phyloP scores from a whole-genome alignment of 2,113 vertebrate species.

The Caloenas nicobarica region DNA sequence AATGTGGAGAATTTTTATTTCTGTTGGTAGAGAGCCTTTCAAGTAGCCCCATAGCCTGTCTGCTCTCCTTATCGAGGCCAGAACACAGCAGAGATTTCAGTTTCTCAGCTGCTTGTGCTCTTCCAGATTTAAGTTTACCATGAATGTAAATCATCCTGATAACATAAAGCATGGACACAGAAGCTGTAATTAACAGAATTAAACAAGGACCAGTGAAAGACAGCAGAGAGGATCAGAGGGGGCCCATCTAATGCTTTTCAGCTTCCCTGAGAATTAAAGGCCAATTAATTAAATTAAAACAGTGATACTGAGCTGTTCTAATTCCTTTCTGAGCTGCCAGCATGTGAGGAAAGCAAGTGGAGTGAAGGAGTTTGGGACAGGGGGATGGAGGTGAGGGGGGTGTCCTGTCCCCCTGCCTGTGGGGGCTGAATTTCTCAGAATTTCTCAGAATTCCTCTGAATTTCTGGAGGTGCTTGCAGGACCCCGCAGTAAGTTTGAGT shows the following conservation, averaged over 20 bases:
- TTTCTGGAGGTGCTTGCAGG: not conserved
- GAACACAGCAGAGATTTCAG: not conserved
- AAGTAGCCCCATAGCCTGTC: not conserved
- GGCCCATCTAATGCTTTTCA: not conserved
- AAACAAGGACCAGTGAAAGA: not conserved
- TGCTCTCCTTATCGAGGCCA: not conserved
- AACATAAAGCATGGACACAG: not conserved
- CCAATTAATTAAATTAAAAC: constrained; percentile 63
- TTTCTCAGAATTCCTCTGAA: too few relatives aligned
- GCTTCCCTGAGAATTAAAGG: not conserved
- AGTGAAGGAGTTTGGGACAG: fast-evolving
- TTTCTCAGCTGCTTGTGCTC: not conserved
- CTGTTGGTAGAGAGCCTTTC: not conserved
- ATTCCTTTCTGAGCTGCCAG: not conserved
- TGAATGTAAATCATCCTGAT: not conserved
- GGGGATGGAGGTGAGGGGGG: not conserved
- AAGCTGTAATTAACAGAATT: constrained; percentile 42
- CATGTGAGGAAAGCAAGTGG: not conserved
- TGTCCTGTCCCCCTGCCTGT: not conserved
- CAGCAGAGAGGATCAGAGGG: constrained; percentile 11
- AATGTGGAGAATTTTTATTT: not conserved
- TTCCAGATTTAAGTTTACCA: not conserved
- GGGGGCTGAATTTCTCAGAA: not conserved
- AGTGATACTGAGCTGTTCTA: constrained; percentile 31
- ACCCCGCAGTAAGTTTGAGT: not conserved